Conservation (phyloP, 2,113 vertebrate genomes). For the Neofelis nebulosa region DNA sequence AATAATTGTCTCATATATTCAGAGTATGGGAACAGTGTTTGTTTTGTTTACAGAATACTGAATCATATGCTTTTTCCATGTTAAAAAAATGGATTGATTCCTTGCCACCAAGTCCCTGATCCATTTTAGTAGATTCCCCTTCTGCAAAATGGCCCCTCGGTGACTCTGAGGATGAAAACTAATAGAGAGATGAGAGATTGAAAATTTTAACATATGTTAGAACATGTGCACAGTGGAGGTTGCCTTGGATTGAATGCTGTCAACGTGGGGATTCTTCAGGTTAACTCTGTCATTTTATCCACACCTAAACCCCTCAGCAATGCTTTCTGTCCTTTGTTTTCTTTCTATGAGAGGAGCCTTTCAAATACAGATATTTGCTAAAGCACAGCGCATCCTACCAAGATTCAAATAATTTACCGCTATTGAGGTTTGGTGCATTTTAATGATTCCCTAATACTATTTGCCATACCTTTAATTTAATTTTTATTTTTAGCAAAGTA, state of each 20-base stretch:
- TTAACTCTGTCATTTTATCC: constrained; percentile 32
- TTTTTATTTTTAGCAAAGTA: constrained; percentile 10
- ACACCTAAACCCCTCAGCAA: background rate
- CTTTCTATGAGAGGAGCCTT: background rate
- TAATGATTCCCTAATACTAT: background rate
- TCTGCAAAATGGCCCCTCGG: constrained; percentile 64
- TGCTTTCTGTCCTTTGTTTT: background rate
- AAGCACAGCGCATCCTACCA: background rate
- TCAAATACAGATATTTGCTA: background rate
- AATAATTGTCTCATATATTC: constrained; percentile 60
- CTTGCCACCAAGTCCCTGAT: constrained; percentile 36
- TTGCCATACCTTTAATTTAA: constrained; percentile 15
- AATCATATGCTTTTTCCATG: background rate
- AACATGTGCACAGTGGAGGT: constrained; percentile 68
- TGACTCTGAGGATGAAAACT: constrained; percentile 66
- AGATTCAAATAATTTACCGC: background rate
- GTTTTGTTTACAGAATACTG: constrained; percentile 9
- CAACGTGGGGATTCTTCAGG: background rate
- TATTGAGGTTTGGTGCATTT: background rate
- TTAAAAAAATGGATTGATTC: constrained; percentile 35
- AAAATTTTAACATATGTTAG: constrained; percentile 73
- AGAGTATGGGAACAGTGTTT: background rate
- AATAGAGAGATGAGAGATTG: constrained; percentile 57
- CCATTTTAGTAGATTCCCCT: constrained; percentile 65
- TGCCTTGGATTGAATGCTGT: constrained; percentile 54